phyloP scores from a whole-genome alignment of 2,113 vertebrate genomes.

The Megaceryle maxima region DNA sequence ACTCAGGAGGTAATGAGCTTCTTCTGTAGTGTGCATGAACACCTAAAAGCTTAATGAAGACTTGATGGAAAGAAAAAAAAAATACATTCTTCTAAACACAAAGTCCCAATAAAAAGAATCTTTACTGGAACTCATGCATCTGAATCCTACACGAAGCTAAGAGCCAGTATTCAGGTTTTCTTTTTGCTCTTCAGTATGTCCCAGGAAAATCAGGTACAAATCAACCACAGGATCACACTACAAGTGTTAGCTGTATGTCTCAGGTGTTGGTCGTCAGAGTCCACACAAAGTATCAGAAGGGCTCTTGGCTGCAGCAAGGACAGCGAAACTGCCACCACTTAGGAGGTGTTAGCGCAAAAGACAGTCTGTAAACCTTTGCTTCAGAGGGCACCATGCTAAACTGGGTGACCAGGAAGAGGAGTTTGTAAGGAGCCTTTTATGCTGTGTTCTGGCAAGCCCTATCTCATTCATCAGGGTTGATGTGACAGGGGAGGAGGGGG shows the following conservation, averaged over 20 bases:
- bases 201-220: background rate
- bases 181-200: background rate
- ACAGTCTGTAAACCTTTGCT: background rate
- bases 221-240: background rate
- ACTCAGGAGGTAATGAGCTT: background rate
- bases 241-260: background rate
- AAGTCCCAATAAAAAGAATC: background rate
- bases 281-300: background rate
- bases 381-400: background rate
- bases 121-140: background rate
- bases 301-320: background rate
- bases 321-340: background rate
- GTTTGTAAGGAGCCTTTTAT: background rate
- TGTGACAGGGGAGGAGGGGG: background rate
- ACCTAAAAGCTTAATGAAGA: background rate
- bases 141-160: background rate
- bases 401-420: background rate
- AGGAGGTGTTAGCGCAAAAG: background rate
- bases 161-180: background rate
- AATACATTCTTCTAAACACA: background rate
- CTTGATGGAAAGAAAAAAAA: background rate
- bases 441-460: background rate
- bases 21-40: accelerated
- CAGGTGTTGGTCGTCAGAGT: background rate
- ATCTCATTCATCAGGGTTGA: background rate